These are phyloP conservation scores for Oedothorax gibbosus DNA, from an alignment of 1,140 invertebrate genomes.

Conservation along the genomic window DNA sequence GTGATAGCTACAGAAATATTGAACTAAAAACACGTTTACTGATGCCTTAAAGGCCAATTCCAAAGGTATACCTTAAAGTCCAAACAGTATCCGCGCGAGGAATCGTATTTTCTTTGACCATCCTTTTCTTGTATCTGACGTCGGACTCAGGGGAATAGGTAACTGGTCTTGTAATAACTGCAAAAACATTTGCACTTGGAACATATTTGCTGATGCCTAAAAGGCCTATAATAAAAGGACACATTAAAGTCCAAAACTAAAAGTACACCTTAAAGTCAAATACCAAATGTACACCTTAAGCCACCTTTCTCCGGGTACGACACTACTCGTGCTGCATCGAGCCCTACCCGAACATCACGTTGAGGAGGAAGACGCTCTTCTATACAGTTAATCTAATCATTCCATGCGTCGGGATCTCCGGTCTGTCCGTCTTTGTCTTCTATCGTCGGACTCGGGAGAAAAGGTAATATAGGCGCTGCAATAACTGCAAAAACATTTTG, in stretches of 20 bases:
- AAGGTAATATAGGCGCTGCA: slow-evolving; percentile 83
- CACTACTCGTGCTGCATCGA: slow-evolving; percentile 86
- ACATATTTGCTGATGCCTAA: too few relatives aligned
- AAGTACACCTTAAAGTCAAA: too few relatives aligned
- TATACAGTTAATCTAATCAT: slow-evolving; percentile 97
- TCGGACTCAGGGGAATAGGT: slow-evolving; percentile 99
- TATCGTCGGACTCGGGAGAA: slow-evolving; percentile 99
- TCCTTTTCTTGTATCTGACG: slow-evolving; percentile 97
- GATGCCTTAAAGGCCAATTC: too few relatives aligned
- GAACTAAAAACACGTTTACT: too few relatives aligned
- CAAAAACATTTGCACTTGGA: too few relatives aligned
- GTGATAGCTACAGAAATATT: too few relatives aligned
- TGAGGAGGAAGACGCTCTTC: slow-evolving; percentile 93
- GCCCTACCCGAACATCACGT: slow-evolving; percentile 83
- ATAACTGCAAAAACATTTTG: too few relatives aligned
- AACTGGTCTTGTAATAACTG: too few relatives aligned
- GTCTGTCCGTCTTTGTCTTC: slow-evolving; percentile 97
- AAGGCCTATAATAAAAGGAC: too few relatives aligned
- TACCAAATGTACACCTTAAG: too few relatives aligned
- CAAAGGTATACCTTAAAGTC: too few relatives aligned
- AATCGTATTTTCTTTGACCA: slow-evolving; percentile 96
- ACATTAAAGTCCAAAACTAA: too few relatives aligned
- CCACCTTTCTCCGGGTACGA: slow-evolving; percentile 86
- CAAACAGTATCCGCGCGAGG: slow-evolving; percentile 95
- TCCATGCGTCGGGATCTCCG: slow-evolving; percentile 95